These are phyloP conservation scores for Tetramorium alpestre DNA, from an alignment of 1,140 invertebrate species.

Conservation along the genomic window DNA sequence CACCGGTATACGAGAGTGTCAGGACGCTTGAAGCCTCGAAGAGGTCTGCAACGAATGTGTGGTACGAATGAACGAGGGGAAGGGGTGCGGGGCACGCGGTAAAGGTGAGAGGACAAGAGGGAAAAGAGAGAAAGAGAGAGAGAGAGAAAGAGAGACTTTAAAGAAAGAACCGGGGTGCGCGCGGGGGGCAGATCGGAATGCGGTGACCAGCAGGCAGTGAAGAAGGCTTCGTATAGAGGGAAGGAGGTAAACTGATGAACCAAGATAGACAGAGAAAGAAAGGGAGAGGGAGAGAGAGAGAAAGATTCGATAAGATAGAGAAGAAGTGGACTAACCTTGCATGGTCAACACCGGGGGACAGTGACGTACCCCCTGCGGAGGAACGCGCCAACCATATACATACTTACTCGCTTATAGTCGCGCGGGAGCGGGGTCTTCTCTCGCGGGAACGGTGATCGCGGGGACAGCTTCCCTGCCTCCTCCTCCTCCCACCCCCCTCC, in stretches of 20 bases:
- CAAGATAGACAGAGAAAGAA: slow-evolving; percentile 37
- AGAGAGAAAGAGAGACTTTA: slow-evolving; percentile 27
- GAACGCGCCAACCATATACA: slow-evolving; percentile 64
- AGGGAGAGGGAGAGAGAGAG: slow-evolving; percentile 1
- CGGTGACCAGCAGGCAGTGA: slow-evolving; percentile 80
- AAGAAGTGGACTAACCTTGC: slow-evolving; percentile 70
- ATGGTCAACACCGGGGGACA: slow-evolving; percentile 77
- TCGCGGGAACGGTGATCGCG: slow-evolving; percentile 9
- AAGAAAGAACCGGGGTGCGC: slow-evolving; percentile 16
- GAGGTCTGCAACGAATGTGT: slow-evolving; percentile 68
- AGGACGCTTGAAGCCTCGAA: slow-evolving; percentile 72
- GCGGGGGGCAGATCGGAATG: slow-evolving; percentile 75
- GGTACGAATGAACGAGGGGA: slow-evolving; percentile 62
- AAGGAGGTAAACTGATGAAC: slow-evolving; percentile 51
- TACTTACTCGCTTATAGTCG: slow-evolving; percentile 58
- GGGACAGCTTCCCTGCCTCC: neutral
- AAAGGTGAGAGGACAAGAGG: slow-evolving; percentile 17
- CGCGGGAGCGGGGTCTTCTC: slow-evolving; percentile 19
- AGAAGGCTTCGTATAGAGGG: slow-evolving; percentile 68
- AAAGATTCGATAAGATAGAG: slow-evolving; percentile 51
- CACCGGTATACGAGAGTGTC: slow-evolving; percentile 77
- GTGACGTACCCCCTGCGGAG: slow-evolving; percentile 82
- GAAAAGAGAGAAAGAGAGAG: slow-evolving; percentile 12
- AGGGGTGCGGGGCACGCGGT: slow-evolving; percentile 31
- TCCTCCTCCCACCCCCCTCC: neutral